Conservation (phyloP, 2,797 vertebrate genomes). For the Lepus townsendii region DNA sequence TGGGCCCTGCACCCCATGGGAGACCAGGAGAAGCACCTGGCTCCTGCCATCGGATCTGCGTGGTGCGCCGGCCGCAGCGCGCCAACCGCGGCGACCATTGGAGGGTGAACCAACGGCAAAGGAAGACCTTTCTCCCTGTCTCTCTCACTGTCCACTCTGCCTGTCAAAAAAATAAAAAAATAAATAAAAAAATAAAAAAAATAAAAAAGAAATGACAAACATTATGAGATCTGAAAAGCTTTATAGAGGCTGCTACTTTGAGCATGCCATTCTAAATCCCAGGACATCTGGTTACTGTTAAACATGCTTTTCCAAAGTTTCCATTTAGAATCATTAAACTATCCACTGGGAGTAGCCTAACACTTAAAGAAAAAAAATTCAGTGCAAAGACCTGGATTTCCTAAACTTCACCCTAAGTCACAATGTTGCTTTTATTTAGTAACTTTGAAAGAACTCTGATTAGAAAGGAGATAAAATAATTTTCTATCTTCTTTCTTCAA, state of each 20-base stretch:
- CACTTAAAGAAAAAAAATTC: constrained; percentile 30
- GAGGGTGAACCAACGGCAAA: no score
- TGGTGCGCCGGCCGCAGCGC: no score
- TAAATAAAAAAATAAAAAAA: no score
- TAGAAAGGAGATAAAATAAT: constrained; percentile 15
- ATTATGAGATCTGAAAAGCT: constrained; percentile 37
- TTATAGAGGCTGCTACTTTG: background rate
- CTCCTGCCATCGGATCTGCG: no score
- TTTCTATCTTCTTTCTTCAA: constrained; percentile 9
- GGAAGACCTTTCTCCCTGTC: no score
- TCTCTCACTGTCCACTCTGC: no score
- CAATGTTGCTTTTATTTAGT: constrained; percentile 42
- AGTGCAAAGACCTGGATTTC: constrained; percentile 22
- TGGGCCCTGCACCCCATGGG: no score
- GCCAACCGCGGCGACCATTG: no score
- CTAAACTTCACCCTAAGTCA: background rate
- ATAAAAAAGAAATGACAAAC: constrained; percentile 50
- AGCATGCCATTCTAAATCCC: constrained; percentile 52
- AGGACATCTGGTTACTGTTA: constrained; percentile 58
- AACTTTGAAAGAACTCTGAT: constrained; percentile 36
- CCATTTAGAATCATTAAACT: constrained; percentile 57
- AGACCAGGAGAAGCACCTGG: no score
- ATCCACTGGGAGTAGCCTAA: constrained; percentile 2
- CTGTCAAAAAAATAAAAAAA: background rate
- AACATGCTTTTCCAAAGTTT: constrained; percentile 50